Evolutionary conservation across 1,140 invertebrate species (phyloP), one percentile per base, ranked within the genome.

Genomic region (Capitella teleta): DNA sequence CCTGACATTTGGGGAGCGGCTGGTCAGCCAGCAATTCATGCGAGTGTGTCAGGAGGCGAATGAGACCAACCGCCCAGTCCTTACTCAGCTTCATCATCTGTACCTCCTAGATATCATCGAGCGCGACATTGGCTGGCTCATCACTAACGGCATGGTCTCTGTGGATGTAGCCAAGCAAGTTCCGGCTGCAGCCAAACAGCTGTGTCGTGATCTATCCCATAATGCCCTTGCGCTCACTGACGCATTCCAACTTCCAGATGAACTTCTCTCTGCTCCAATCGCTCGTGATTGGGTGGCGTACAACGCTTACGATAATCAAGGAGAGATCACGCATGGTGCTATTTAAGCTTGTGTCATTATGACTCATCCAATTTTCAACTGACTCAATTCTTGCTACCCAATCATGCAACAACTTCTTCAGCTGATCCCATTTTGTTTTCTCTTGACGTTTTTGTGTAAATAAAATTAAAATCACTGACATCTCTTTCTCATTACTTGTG

Each of bases 241-340:
- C 6, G 62, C 61, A 28, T 68, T 68, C 54, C 63, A 54, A 28
- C 58, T 68, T 43, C 51, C 57, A 6, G 61, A 62, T 21, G 21
- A 53, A 10, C 64, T 68, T 63, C 52, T 67, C 12, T 59, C 61
- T 37, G 66, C 64, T 8, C 66, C 66, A 6, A 67, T 67, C 38
- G 61, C 61, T 16, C 49, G 48, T 10, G 58, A 68, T 49, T 68
- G 66, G 66, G 59, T 67, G 2, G 45, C 50, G 32, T 68, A 64
- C 50, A 68, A 68, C 53, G 52, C 50, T 16, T 41, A 41, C 23
- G 38, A 41, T 21, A 41, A 41, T 41, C 38, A 41, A 21, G 38
- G 21, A 16, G 38, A 41, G n/a, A n/a, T n/a, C n/a, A n/a, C n/a
- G n/a, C n/a, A n/a, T n/a, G n/a, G n/a, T n/a, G n/a, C n/a, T n/a